Evolutionary conservation across 1,140 invertebrate genomes (phyloP).

Genomic region (Drosophila sproati): DNA sequence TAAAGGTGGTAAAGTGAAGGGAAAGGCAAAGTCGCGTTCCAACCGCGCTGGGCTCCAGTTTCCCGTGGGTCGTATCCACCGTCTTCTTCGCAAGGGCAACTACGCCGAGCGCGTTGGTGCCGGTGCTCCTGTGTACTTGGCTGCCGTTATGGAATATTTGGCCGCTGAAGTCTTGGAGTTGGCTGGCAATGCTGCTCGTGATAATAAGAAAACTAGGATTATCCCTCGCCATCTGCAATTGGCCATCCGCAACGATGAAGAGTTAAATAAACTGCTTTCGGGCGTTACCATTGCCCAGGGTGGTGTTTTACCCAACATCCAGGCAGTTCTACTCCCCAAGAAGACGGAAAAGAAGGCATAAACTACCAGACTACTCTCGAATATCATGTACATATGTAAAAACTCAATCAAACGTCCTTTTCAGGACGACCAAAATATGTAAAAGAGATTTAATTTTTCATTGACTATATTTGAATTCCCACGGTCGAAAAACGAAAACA

Average conservation of each 20-base stretch:
- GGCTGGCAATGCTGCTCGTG: slow-evolving; percentile 88
- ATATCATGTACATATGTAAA: no score
- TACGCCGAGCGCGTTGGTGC: no score
- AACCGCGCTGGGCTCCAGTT: slow-evolving; percentile 89
- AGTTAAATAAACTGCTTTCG: slow-evolving; percentile 91
- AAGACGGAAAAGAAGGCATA: slow-evolving; percentile 85
- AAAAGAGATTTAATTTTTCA: background rate
- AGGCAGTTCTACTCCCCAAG: slow-evolving; percentile 88
- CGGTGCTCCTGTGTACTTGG: no score
- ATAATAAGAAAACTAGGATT: slow-evolving; percentile 89
- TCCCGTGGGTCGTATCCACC: slow-evolving; percentile 69
- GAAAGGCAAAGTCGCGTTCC: slow-evolving; percentile 88
- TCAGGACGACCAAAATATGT: slow-evolving; percentile 50
- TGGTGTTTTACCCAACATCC: slow-evolving; percentile 92
- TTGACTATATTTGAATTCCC: slow-evolving; percentile 6
- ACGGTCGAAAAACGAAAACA: no score
- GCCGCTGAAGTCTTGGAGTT: no score
- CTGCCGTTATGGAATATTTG: no score
- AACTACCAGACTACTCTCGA: no score
- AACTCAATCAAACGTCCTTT: slow-evolving; percentile 52
- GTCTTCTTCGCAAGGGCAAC: no score
- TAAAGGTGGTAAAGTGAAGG: slow-evolving; percentile 88
- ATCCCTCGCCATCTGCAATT: slow-evolving; percentile 93
- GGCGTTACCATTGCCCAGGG: slow-evolving; percentile 94
- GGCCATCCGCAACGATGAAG: slow-evolving; percentile 94